Percentiles rank a stretch among this genome's conserved stretches.
These are phyloP conservation scores for Ambastaia sidthimunki DNA, from an alignment of 2,797 vertebrate genomes.

Conservation along the genomic window DNA sequence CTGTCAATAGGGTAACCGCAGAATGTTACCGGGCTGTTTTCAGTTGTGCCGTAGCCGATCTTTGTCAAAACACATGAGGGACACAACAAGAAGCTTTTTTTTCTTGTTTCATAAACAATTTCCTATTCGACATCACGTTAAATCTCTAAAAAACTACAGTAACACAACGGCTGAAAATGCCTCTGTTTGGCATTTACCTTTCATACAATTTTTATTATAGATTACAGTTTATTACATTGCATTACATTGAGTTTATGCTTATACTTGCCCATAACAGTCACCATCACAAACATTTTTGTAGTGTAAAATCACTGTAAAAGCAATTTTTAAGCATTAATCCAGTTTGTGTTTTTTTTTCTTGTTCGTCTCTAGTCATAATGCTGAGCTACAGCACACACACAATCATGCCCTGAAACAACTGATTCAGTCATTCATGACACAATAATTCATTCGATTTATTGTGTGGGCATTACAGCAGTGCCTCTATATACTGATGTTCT, in stretches of 20 bases:
- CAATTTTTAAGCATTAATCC: neutral
- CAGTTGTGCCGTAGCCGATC: constrained; percentile 92
- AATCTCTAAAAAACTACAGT: too few species aligned
- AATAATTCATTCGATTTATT: neutral
- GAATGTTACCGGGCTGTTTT: constrained; percentile 95
- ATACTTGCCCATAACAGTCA: too few species aligned
- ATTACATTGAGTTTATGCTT: too few species aligned
- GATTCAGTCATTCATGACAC: neutral
- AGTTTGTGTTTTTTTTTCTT: neutral
- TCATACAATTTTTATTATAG: too few species aligned
- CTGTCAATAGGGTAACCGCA: constrained; percentile 78
- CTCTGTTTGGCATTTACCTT: too few species aligned
- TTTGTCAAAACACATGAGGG: constrained; percentile 63
- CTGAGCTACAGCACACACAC: neutral
- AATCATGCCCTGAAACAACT: neutral
- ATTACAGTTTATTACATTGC: too few species aligned
- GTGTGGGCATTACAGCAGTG: neutral
- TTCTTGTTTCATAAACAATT: neutral
- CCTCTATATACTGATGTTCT: neutral
- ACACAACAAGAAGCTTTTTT: neutral
- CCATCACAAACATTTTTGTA: too few species aligned
- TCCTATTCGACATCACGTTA: too few species aligned
- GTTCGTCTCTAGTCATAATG: neutral
- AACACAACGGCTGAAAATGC: too few species aligned
- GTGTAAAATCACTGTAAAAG: too few species aligned